phyloP scores from a whole-genome alignment of 2,797 vertebrate species.

The Trichosurus vulpecula region DNA sequence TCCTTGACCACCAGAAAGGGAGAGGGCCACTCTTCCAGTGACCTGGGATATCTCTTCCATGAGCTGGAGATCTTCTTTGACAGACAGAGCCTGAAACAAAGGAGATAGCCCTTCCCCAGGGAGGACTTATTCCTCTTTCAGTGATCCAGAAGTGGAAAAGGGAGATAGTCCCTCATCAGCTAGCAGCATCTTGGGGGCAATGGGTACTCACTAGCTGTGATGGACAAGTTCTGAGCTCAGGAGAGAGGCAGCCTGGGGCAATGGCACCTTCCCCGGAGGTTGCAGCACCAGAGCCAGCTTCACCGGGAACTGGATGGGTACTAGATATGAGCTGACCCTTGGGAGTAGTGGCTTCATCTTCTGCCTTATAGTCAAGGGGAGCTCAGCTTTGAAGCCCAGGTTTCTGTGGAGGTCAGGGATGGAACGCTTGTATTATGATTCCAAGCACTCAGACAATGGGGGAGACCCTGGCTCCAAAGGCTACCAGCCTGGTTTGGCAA shows the following conservation, averaged over 20 bases:
- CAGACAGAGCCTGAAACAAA: constrained; percentile 61
- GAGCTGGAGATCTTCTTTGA: constrained; percentile 74
- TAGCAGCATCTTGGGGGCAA: constrained; percentile 89
- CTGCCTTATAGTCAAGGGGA: constrained; percentile 85
- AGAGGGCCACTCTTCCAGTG: constrained; percentile 74
- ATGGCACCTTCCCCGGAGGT: constrained; percentile 82
- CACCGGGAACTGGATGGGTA: constrained; percentile 94
- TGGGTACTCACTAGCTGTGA: constrained; percentile 89
- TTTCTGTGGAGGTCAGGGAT: constrained; percentile 84
- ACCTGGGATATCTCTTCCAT: constrained; percentile 27
- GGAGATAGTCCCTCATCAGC: constrained; percentile 68
- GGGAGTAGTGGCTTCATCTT: constrained; percentile 97
- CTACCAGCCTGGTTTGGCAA: constrained; percentile 96
- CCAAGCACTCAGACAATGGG: constrained; percentile 86
- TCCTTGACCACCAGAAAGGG: constrained; percentile 73
- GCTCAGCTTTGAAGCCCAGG: constrained; percentile 76
- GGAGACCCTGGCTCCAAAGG: constrained; percentile 85
- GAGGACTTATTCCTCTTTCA: constrained; percentile 75
- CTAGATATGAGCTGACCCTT: constrained; percentile 92
- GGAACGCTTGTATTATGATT: constrained; percentile 89
- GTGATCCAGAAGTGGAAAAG: constrained; percentile 24
- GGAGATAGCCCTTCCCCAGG: constrained; percentile 64
- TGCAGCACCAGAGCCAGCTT: too few species aligned
- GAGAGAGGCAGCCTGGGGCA: constrained; percentile 76
- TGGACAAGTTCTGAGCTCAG: constrained; percentile 78